phyloP scores from a whole-genome alignment of 2,113 vertebrate species.

The Podilymbus podiceps region DNA sequence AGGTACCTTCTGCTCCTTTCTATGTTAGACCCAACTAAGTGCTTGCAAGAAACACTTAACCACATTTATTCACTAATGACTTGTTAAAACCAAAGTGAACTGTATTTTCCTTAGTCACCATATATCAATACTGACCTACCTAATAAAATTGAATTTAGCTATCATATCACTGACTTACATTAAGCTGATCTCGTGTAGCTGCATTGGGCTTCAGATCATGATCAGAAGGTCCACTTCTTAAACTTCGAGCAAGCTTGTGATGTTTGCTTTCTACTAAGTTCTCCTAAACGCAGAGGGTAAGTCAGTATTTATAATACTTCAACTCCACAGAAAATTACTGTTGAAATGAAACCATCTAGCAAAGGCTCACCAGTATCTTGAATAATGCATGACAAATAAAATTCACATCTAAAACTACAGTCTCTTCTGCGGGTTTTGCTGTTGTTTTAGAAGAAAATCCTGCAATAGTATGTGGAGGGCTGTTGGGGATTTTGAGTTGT shows the following conservation, averaged over 20 bases:
- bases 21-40: not conserved
- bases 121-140: not conserved
- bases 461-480: not conserved
- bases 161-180: constrained; percentile 75
- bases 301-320: not conserved
- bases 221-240: constrained; percentile 95
- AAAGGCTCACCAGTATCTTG: not conserved
- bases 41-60: not conserved
- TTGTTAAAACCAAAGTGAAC: not conserved
- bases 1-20: not conserved
- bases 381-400: not conserved
- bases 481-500: not conserved
- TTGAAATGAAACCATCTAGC: not conserved
- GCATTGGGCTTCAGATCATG: constrained; percentile 98
- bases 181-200: constrained; percentile 93
- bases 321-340: not conserved
- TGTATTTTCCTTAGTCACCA: not conserved
- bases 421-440: not conserved
- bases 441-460: not conserved
- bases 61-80: not conserved
- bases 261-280: constrained; percentile 99
- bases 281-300: constrained; percentile 76
- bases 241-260: constrained; percentile 96
- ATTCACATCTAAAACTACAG: not conserved
- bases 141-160: not conserved